A percentile compares a stretch with the other conserved stretches of the same genome.
Evolutionary conservation across 2,113 vertebrate species (phyloP).

Genomic region (Chascanopsetta lugubris): DNA sequence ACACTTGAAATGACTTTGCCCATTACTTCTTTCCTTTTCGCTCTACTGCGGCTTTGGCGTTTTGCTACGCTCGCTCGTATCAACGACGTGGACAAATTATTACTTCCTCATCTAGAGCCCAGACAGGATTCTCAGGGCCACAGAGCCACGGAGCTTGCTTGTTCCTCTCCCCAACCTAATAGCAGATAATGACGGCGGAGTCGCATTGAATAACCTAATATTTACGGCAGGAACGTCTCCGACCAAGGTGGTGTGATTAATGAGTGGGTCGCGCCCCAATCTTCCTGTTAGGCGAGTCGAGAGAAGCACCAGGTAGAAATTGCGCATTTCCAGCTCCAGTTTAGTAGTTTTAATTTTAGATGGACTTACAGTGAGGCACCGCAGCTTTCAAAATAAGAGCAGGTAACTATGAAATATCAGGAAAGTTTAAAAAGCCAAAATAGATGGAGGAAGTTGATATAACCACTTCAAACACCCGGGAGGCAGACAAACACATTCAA

Average conservation of each 20-base stretch:
- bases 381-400: too few species aligned
- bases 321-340: not conserved
- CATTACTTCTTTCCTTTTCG: conserved; percentile 44
- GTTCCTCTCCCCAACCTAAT: conserved; percentile 62
- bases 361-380: not conserved
- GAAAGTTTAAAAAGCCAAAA: too few species aligned
- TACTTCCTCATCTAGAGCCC: conserved; percentile 46
- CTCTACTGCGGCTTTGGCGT: conserved; percentile 34
- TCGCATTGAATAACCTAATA: conserved; percentile 58
- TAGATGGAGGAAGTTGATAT: too few species aligned
- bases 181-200: conserved; percentile 65
- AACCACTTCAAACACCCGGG: conserved; percentile 44
- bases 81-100: conserved; percentile 51
- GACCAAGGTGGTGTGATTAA: conserved; percentile 59
- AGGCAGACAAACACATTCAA: conserved; percentile 8
- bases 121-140: conserved; percentile 37
- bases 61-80: conserved; percentile 37
- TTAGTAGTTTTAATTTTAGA: too few species aligned
- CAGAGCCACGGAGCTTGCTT: conserved; percentile 45
- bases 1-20: conserved; percentile 36
- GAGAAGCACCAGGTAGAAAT: not conserved
- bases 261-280: conserved; percentile 54
- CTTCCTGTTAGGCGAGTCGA: conserved; percentile 22
- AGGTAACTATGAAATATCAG: too few species aligned
- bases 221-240: conserved; percentile 56